Evolutionary conservation across 1,140 invertebrate genomes (phyloP), one percentile per base, ranked within the genome.

Genomic region (Parasteatoda tepidariorum): DNA sequence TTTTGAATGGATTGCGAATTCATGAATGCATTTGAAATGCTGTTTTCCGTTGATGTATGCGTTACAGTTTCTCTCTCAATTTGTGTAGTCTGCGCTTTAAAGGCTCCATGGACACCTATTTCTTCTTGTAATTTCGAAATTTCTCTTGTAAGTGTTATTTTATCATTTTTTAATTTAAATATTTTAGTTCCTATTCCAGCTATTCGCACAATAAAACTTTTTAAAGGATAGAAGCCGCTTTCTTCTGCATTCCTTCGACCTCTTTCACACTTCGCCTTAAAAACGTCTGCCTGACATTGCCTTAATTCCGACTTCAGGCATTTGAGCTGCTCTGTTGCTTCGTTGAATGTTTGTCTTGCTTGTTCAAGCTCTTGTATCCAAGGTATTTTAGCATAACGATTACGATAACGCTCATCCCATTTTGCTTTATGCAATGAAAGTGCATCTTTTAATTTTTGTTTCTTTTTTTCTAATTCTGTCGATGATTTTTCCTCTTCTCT

Each of bases 231-330:
- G 26, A 67, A 79, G 1, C 75, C 64, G 15, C n/a, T 79, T 59
- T 82, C 79, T 71, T 82, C 79, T 2, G 55, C 59, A 26, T 82
- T 82, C 41, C 67, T 59, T 62, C 67, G 38, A 6, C 34, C 61
- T 71, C 79, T 34, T 48, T 82, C 79, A 18, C 79, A 82, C 30
- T 82, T 82, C 13, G 34, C 68, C 24, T 73, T 70, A n/a, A 82
- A 82, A 22, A 82, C 55, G 13, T 70, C 54, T 26, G 79, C 66
- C 24, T 71, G 67, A 7, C 55, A 61, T 48, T 62, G 66, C 4
- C 67, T 41, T 5, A 82, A 67, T 0, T 48, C 66, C 2, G 79
- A 82, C 30, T 71, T 59, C 2, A 62, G 5, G 9, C 6, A 13
- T n/a, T 71, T 38, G 33, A 82, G 7, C 22, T 62, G 6, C 7